Evolutionary conservation across 1,140 invertebrate genomes (phyloP).

Genomic region (Drosophila sturtevanti): DNA sequence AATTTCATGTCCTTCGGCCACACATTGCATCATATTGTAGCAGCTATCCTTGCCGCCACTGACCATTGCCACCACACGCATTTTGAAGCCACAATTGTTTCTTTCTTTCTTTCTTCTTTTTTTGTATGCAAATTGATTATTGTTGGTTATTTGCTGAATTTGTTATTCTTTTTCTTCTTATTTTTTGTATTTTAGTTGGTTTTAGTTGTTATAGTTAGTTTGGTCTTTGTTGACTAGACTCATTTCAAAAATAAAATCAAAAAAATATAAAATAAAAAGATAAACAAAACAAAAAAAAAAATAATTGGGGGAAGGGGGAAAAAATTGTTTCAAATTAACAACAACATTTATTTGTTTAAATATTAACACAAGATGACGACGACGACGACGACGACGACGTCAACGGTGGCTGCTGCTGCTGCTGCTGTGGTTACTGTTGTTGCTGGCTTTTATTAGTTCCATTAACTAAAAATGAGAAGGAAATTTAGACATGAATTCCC

Average conservation of each 20-base stretch:
- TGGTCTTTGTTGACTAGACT: constrained; percentile 77
- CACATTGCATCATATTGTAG: constrained; percentile 99
- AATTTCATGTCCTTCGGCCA: constrained; percentile 97
- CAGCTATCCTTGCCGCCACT: constrained; percentile 99
- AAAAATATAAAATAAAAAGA: constrained; percentile 11
- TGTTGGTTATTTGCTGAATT: constrained; percentile 7
- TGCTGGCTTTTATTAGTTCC: constrained; percentile 3
- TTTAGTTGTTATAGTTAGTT: constrained; percentile 67
- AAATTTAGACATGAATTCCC: constrained; percentile 12
- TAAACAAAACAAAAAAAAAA: not conserved
- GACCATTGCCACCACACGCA: constrained; percentile 94
- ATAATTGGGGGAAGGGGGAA: not conserved
- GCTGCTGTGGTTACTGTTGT: constrained; percentile 12
- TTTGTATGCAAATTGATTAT: not conserved
- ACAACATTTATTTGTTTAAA: constrained; percentile 4
- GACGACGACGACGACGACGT: not conserved
- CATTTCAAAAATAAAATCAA: constrained; percentile 32
- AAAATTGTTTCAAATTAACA: not conserved
- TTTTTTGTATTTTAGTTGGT: constrained; percentile 64
- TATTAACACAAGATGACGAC: constrained; percentile 1
- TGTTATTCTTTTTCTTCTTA: constrained; percentile 32
- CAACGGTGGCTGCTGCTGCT: constrained; percentile 30
- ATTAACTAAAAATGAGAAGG: constrained; percentile 20
- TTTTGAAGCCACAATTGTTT: constrained; percentile 76
- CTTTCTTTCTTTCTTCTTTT: constrained; percentile 16